Conservation (phyloP, 2,113 vertebrate species). For the Pterocles burchelli region DNA sequence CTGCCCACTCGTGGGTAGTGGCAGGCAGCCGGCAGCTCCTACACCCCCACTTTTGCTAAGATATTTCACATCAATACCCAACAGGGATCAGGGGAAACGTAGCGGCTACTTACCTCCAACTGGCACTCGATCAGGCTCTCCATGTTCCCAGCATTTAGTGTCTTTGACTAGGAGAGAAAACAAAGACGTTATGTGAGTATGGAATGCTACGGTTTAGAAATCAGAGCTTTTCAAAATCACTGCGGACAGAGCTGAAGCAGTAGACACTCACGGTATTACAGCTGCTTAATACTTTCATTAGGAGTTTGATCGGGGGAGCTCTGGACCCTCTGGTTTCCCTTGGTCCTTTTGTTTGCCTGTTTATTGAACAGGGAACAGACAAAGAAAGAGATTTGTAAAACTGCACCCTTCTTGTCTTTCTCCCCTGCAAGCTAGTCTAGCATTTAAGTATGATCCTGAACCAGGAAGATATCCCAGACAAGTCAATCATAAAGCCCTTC, state of each 20-base stretch:
- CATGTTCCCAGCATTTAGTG: slow-evolving; percentile 86
- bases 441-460: neutral
- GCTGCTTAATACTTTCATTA: slow-evolving; percentile 91
- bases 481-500: neutral
- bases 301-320: slow-evolving; percentile 70
- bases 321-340: slow-evolving; percentile 53
- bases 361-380: neutral
- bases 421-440: neutral
- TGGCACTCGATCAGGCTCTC: slow-evolving; percentile 79
- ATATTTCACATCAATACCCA: neutral
- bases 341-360: slow-evolving; percentile 75
- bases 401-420: neutral
- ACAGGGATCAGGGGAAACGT: neutral
- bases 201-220: neutral
- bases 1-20: fast-evolving
- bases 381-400: neutral
- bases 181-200: neutral
- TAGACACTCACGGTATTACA: slow-evolving; percentile 80
- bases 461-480: neutral
- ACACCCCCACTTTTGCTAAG: neutral
- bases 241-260: neutral
- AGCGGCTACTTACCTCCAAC: slow-evolving; percentile 78
- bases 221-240: neutral
- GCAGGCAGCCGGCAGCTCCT: neutral
- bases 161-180: slow-evolving; percentile 83